Evolutionary conservation across 2,888 invertebrate genomes (phyloP), one percentile per base, ranked within the genome.

Genomic region (Diadromus collaris): DNA sequence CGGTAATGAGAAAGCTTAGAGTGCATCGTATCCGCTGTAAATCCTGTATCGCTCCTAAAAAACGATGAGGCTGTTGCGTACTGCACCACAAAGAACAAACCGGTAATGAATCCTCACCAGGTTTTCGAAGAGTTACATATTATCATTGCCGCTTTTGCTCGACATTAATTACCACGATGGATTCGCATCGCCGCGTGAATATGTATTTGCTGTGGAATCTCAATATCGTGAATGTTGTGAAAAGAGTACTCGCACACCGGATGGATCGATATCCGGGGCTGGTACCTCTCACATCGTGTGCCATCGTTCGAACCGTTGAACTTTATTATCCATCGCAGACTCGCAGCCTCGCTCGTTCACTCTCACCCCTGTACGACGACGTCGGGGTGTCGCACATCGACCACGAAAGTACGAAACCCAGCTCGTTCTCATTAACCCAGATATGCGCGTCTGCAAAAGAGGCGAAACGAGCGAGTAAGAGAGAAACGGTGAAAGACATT

Each of bases 341-440:
- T 69, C 69, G 32, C 61, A 41, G 29, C n/a, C 21, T 72, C 72
- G 51, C 38, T 64, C 65, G 21, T 65, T 65, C 72, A 13, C 32
- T 64, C 61, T 61, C 65, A 34, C 65, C 60, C 56, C 29, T 70
- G 51, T 7, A 67, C 69, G 67, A 70, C 29, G 44, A 27, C 58
- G 16, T 56, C 29, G 29, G n/a, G 61, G 63, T 72, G 79, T 76
- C 65, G 56, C 69, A 41, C 71, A 69, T 44, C 69, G 67, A 58
- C 60, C 46, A 71, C 61, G 48, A 76, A 79, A 79, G 80, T 79
- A 80, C 82, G 82, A 81, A 63, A 83, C 83, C 83, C 82, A 82
- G 82, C 82, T 79, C 82, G 82, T 83, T 86, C 86, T 88, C 87
- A 87, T 88, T 88, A 87, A 88, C 87, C 88, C 78, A 87, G 85